Conservation (phyloP, 2,888 invertebrate genomes). For the Trachelus iudaicus region DNA sequence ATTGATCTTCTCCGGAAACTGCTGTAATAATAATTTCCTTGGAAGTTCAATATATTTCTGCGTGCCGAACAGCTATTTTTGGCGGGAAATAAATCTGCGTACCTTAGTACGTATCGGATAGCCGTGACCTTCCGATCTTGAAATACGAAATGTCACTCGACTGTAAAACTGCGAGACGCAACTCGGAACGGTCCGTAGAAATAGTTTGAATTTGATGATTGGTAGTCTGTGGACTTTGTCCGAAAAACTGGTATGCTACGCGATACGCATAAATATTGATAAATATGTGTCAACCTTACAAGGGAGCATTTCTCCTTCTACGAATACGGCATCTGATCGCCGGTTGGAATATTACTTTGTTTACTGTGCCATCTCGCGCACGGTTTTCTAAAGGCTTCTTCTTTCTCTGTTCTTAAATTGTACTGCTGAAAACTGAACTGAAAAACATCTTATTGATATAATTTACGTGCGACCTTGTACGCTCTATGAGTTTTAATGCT, state of each 20-base stretch:
- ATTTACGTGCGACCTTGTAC: neutral
- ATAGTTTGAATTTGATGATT: neutral
- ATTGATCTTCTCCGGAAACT: neutral
- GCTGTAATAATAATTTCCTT: neutral
- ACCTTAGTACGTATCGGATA: neutral
- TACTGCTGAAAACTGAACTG: neutral
- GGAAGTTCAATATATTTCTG: neutral
- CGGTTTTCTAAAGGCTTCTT: neutral
- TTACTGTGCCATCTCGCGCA: neutral
- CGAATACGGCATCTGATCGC: neutral
- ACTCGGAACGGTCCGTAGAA: neutral
- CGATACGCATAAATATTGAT: neutral
- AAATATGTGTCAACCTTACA: neutral
- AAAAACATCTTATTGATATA: neutral
- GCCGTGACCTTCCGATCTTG: neutral
- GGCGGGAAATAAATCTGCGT: neutral
- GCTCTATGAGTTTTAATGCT: neutral
- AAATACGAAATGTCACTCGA: neutral
- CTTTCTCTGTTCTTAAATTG: neutral
- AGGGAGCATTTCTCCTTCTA: neutral
- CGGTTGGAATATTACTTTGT: neutral
- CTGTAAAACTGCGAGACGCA: neutral
- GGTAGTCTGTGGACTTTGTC: neutral
- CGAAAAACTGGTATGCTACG: neutral
- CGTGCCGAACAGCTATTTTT: neutral